Conservation (phyloP, 2,888 invertebrate species). For the Ceramica pisi region DNA sequence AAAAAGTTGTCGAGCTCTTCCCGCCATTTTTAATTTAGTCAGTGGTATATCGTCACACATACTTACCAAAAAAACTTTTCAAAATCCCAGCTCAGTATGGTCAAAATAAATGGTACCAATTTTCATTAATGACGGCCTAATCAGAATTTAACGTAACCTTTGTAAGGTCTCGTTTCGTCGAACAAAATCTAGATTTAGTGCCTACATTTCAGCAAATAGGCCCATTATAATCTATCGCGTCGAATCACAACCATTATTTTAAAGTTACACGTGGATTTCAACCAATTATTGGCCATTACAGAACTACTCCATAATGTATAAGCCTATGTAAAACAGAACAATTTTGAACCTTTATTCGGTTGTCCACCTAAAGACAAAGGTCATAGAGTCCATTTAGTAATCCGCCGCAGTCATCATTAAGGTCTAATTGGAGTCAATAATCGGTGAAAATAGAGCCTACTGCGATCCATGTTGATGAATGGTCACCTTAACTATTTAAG, state of each 20-base stretch:
- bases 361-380: not conserved
- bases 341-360: not conserved
- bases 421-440: constrained; percentile 57
- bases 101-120: not conserved
- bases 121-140: not conserved
- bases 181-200: constrained; percentile 20
- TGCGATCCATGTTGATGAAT: constrained; percentile 73
- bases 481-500: constrained; percentile 71
- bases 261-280: constrained; percentile 37
- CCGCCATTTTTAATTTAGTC: too few relatives aligned
- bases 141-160: not conserved
- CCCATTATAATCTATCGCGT: constrained; percentile 24
- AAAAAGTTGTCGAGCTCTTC: too few relatives aligned
- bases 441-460: constrained; percentile 67
- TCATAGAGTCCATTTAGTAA: constrained; percentile 32
- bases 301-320: constrained; percentile 36
- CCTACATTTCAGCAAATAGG: constrained; percentile 15
- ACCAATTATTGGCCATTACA: constrained; percentile 36
- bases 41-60: too few relatives aligned
- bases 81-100: too few relatives aligned
- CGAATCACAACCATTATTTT: constrained; percentile 41
- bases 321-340: constrained; percentile 25
- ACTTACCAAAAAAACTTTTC: too few relatives aligned
- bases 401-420: constrained; percentile 24
- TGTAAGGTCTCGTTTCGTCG: not conserved